Conservation (phyloP, 1,140 invertebrate species). For the Venturia canescens region DNA sequence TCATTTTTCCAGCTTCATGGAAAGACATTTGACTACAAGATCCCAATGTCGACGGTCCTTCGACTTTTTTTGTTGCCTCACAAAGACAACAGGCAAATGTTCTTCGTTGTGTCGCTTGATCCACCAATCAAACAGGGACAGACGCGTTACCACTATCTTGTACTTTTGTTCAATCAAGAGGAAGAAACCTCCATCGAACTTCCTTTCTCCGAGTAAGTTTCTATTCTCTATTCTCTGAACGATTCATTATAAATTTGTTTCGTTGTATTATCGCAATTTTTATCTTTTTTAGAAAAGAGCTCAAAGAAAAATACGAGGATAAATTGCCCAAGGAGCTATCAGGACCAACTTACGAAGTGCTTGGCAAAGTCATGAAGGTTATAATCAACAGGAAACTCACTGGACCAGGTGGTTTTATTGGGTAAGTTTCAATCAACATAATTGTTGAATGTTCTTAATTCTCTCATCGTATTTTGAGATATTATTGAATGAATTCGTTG, state of each 20-base stretch:
- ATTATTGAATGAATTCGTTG: not conserved
- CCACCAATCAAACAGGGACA: slow-evolving; percentile 99
- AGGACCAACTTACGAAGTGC: slow-evolving; percentile 96
- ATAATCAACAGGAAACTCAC: slow-evolving; percentile 97
- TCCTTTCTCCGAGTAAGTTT: slow-evolving; percentile 90
- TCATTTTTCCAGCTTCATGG: slow-evolving; percentile 99
- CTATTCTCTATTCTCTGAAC: slow-evolving; percentile 28
- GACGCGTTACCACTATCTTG: slow-evolving; percentile 96
- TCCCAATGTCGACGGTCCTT: slow-evolving; percentile 96
- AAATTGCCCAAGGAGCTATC: slow-evolving; percentile 94
- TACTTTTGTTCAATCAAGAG: slow-evolving; percentile 95
- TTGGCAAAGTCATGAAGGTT: slow-evolving; percentile 97
- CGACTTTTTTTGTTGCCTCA: slow-evolving; percentile 97
- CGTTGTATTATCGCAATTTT: slow-evolving; percentile 5
- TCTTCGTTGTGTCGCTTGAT: slow-evolving; percentile 98
- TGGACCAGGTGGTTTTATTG: slow-evolving; percentile 93
- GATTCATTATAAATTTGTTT: not conserved
- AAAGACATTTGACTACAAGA: slow-evolving; percentile 99
- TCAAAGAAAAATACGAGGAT: slow-evolving; percentile 96
- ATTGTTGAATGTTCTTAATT: not conserved
- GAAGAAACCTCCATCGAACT: slow-evolving; percentile 96
- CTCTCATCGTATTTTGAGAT: no score
- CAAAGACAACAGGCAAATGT: slow-evolving; percentile 98
- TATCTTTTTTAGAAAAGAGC: slow-evolving; percentile 83
- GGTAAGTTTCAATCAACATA: slow-evolving; percentile 78